Evolutionary conservation across 2,888 invertebrate species (phyloP).

Genomic region (Desoria tigrina): DNA sequence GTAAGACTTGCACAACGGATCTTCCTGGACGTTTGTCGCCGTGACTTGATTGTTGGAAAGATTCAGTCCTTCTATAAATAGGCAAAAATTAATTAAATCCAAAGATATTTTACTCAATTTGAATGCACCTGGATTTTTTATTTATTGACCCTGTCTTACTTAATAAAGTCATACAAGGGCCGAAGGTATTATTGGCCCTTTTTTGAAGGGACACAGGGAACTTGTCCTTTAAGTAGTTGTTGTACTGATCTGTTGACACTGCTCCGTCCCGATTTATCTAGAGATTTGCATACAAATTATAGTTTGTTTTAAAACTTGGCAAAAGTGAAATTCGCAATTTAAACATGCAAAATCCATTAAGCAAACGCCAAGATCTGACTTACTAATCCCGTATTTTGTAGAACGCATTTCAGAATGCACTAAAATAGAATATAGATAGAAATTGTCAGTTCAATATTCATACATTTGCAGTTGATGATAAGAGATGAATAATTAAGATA

Average conservation of each 20-base stretch:
- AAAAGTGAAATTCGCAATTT: background rate
- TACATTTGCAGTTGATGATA: too few relatives aligned
- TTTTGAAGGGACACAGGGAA: constrained; percentile 24
- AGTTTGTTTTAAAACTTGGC: background rate
- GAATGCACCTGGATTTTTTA: too few relatives aligned
- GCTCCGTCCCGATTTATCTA: constrained; percentile 19
- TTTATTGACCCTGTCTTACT: background rate
- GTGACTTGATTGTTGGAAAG: background rate
- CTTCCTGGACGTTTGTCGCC: constrained; percentile 23
- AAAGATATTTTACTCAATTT: background rate
- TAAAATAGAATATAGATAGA: constrained; percentile 4
- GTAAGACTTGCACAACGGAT: constrained; percentile 40
- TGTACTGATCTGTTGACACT: constrained; percentile 14
- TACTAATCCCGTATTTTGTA: constrained; percentile 26
- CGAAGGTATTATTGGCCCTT: constrained; percentile 30
- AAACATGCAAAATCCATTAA: background rate
- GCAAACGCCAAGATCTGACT: too few relatives aligned
- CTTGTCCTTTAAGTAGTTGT: constrained; percentile 16
- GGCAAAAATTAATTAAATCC: too few relatives aligned
- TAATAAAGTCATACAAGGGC: constrained; percentile 24
- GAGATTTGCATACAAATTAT: background rate
- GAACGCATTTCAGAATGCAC: constrained; percentile 34
- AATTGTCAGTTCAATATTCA: too few relatives aligned
- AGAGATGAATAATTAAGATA: too few relatives aligned
- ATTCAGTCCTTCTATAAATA: too few relatives aligned